Percentiles rank a stretch among this genome's conserved stretches.
These are phyloP conservation scores for Lamprologus speciosus DNA, from an alignment of 2,113 vertebrate genomes.

Conservation along the genomic window DNA sequence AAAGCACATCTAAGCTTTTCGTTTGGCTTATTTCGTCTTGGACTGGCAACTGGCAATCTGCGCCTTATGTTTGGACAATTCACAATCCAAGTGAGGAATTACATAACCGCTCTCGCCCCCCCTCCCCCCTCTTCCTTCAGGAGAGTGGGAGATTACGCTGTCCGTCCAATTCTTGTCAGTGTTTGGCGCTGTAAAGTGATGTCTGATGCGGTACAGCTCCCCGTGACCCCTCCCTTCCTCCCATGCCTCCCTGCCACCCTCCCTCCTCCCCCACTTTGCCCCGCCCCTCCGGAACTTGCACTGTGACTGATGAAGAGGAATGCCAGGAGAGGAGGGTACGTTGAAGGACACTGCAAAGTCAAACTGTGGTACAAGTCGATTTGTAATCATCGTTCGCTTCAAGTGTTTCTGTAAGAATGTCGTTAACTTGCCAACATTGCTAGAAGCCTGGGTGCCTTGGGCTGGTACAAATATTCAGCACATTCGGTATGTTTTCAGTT, in stretches of 20 bases:
- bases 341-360: conserved; percentile 60
- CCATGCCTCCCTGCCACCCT: background rate
- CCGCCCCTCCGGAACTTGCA: conserved; percentile 64
- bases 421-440: conserved; percentile 76
- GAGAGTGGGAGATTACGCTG: conserved; percentile 44
- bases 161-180: conserved; percentile 48
- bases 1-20: conserved; percentile 56
- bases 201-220: conserved; percentile 32
- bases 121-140: background rate
- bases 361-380: conserved; percentile 52
- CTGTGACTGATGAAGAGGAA: conserved; percentile 68
- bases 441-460: conserved; percentile 83
- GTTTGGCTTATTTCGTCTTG: conserved; percentile 43
- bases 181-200: conserved; percentile 54
- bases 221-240: background rate
- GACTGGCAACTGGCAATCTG: conserved; percentile 57
- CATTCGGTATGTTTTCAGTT: conserved; percentile 54
- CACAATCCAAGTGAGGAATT: conserved; percentile 55
- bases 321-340: conserved; percentile 25
- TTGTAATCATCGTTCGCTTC: conserved; percentile 61
- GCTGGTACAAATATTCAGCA: conserved; percentile 70
- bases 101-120: conserved; percentile 7
- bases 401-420: conserved; percentile 71
- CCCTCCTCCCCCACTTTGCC: background rate
- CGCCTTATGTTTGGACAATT: conserved; percentile 54